A percentile compares a stretch with the other conserved stretches of the same genome.
Conservation (phyloP, 92 coral and sea anemone species). For the Bergia puertoricense region DNA sequence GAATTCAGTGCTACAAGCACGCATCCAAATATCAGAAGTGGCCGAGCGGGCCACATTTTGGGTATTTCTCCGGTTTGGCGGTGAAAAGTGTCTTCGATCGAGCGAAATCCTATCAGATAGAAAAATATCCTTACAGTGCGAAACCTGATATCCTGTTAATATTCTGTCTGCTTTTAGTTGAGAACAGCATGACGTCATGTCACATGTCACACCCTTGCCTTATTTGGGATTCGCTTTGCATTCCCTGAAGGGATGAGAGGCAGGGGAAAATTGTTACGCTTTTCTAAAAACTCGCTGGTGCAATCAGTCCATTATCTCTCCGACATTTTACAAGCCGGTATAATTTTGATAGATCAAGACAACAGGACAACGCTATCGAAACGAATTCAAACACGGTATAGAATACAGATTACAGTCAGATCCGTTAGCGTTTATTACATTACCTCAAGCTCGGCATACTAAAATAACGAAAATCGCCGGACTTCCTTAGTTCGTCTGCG, state of each 20-base stretch:
- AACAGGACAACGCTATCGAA: neutral
- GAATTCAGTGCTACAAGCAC: slow-evolving; percentile 16
- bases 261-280: neutral
- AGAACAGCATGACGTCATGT: slow-evolving; percentile 19
- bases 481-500: neutral
- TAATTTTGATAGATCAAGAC: neutral
- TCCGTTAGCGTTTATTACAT: too few relatives aligned
- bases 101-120: slow-evolving; percentile 21
- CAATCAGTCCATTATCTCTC: neutral
- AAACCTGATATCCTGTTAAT: neutral
- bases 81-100: slow-evolving; percentile 8
- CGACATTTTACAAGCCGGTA: neutral
- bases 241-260: neutral
- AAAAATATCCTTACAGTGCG: neutral
- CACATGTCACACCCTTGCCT: slow-evolving; percentile 27
- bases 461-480: neutral
- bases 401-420: too few relatives aligned
- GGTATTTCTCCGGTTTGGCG: slow-evolving; percentile 33
- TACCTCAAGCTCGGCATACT: neutral
- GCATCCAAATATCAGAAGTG: slow-evolving; percentile 13
- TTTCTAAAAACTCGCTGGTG: neutral
- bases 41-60: slow-evolving; percentile 43
- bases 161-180: slow-evolving; percentile 18
- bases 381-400: too few relatives aligned
- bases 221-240: neutral